These are phyloP conservation scores for Ailurus styani DNA, from an alignment of 2,113 vertebrate genomes.

Conservation along the genomic window DNA sequence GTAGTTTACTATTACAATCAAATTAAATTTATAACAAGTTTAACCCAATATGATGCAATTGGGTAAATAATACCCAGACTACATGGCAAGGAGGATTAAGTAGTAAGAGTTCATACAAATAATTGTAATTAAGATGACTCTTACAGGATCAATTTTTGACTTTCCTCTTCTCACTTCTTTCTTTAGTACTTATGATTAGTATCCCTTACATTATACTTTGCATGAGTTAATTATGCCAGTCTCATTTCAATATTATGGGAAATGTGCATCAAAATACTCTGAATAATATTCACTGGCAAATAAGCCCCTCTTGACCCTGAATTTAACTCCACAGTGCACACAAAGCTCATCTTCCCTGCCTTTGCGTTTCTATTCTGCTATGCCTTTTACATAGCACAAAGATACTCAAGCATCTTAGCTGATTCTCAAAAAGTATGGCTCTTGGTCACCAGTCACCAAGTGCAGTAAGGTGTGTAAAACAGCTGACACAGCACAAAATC, in stretches of 20 bases:
- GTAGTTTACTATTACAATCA: not conserved
- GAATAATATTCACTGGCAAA: not conserved
- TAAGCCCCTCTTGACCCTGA: not conserved
- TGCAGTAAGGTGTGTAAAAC: not conserved
- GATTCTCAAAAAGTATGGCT: not conserved
- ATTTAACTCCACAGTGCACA: not conserved
- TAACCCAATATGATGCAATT: not conserved
- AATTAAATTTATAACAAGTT: not conserved
- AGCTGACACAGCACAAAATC: not conserved
- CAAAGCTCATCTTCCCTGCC: not conserved
- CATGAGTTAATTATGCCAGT: not conserved
- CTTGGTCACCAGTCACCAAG: not conserved
- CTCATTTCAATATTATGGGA: not conserved
- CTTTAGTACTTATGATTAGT: not conserved
- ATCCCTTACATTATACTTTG: not conserved
- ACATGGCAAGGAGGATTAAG: not conserved
- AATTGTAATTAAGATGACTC: not conserved
- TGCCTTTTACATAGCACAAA: not conserved
- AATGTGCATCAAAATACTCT: not conserved
- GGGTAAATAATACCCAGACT: not conserved
- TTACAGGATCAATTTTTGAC: not conserved
- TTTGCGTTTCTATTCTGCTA: not conserved
- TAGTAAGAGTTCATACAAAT: not conserved
- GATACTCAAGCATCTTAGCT: not conserved
- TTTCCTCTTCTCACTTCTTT: not conserved